These are phyloP conservation scores for Lycophotia porphyrea DNA, from an alignment of 2,888 invertebrate genomes.

Conservation along the genomic window DNA sequence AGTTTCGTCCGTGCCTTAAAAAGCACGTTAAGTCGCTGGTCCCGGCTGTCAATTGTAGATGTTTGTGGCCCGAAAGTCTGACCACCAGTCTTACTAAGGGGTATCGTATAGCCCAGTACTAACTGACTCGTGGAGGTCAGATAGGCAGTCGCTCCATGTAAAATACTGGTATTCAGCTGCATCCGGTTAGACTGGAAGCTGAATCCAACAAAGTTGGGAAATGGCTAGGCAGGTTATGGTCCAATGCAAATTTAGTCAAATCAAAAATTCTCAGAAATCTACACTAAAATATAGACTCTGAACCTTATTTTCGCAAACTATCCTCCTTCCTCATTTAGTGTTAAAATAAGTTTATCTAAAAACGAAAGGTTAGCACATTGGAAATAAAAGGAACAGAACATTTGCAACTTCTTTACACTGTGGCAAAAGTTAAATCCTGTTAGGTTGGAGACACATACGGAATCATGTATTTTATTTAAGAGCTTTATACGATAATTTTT, in stretches of 20 bases:
- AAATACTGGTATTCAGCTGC: too few relatives aligned
- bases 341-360: conserved; percentile 66
- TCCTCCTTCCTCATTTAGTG: conserved; percentile 46
- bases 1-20: too few relatives aligned
- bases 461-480: neutral
- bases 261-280: neutral
- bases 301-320: conserved; percentile 3
- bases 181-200: too few relatives aligned
- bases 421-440: conserved; percentile 55
- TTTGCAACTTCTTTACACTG: conserved; percentile 74
- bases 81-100: too few relatives aligned
- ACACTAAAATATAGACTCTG: neutral
- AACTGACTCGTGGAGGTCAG: too few relatives aligned
- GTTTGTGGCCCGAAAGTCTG: too few relatives aligned
- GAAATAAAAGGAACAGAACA: conserved; percentile 72
- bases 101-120: too few relatives aligned
- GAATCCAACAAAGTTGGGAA: neutral
- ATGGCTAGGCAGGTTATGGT: neutral
- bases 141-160: too few relatives aligned
- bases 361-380: conserved; percentile 67
- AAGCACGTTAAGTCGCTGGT: too few relatives aligned
- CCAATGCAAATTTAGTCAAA: too few relatives aligned
- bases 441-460: conserved; percentile 48
- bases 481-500: neutral
- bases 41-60: too few relatives aligned